These are phyloP conservation scores for Limnephilus lunatus DNA, from an alignment of 2,888 invertebrate genomes.

Conservation along the genomic window DNA sequence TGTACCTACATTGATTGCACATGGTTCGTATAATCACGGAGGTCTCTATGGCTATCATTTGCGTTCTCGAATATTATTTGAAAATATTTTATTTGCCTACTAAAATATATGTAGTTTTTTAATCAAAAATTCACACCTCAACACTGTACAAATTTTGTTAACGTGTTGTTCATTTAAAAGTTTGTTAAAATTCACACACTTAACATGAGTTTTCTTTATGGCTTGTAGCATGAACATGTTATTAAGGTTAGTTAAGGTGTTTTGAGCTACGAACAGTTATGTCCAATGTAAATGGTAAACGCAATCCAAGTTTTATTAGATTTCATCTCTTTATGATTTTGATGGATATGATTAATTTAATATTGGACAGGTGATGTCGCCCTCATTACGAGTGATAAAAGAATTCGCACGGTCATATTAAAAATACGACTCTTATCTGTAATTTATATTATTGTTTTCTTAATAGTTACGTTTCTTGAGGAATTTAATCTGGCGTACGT, in stretches of 20 bases:
- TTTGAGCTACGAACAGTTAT: not conserved
- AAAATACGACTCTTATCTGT: not conserved
- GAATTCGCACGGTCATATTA: not conserved
- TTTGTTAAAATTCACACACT: not conserved
- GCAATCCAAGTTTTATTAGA: not conserved
- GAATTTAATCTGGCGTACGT: slow-evolving; percentile 33
- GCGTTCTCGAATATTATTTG: not conserved
- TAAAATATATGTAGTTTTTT: not conserved
- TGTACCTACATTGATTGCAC: not conserved
- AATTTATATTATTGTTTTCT: slow-evolving; percentile 2
- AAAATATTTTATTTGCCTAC: not conserved
- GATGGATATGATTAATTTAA: not conserved
- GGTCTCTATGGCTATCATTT: not conserved
- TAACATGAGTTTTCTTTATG: not conserved
- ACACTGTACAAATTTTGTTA: not conserved
- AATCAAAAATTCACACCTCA: not conserved
- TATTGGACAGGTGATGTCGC: not conserved
- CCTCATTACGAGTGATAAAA: not conserved
- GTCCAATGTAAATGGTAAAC: not conserved
- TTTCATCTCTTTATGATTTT: not conserved
- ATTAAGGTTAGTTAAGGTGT: not conserved
- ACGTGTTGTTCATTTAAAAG: not conserved
- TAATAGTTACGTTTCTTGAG: not conserved
- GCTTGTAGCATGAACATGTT: not conserved
- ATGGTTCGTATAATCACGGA: not conserved